phyloP scores from a whole-genome alignment of 1,140 invertebrate species.

The Harlomillsia oculata region DNA sequence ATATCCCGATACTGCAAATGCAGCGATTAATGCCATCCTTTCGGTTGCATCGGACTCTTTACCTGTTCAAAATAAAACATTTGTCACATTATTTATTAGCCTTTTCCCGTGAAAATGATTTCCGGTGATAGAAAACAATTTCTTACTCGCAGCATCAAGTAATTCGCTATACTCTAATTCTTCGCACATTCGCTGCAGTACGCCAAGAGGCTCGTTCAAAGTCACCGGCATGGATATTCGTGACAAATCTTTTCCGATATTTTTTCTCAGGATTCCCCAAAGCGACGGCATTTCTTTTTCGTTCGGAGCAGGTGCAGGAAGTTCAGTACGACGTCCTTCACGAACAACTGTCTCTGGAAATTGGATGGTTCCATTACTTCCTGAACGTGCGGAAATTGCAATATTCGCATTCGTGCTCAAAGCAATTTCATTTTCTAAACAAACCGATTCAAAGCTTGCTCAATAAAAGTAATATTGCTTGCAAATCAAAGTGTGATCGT shows the following conservation, averaged over 20 bases:
- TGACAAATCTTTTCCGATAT: constrained; percentile 77
- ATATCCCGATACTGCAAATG: constrained; percentile 56
- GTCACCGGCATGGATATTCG: constrained; percentile 71
- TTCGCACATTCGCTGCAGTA: constrained; percentile 71
- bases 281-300: constrained; percentile 64
- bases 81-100: no score
- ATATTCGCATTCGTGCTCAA: no score
- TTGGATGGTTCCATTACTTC: constrained; percentile 35
- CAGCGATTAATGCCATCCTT: constrained; percentile 38
- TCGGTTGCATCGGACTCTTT: constrained; percentile 30
- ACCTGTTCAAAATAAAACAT: background rate
- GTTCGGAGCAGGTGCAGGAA: constrained; percentile 60
- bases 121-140: background rate
- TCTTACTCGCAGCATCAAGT: constrained; percentile 46
- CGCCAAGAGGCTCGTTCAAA: constrained; percentile 76
- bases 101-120: background rate
- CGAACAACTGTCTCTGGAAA: constrained; percentile 36
- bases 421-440: no score
- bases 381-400: no score
- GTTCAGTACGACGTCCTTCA: constrained; percentile 56
- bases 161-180: constrained; percentile 74
- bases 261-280: constrained; percentile 71
- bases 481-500: no score
- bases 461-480: no score
- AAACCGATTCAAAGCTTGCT: no score